A percentile compares a stretch with the other conserved stretches of the same genome.
Evolutionary conservation across 2,888 invertebrate genomes (phyloP).

Genomic region (Ormyrus labotus): DNA sequence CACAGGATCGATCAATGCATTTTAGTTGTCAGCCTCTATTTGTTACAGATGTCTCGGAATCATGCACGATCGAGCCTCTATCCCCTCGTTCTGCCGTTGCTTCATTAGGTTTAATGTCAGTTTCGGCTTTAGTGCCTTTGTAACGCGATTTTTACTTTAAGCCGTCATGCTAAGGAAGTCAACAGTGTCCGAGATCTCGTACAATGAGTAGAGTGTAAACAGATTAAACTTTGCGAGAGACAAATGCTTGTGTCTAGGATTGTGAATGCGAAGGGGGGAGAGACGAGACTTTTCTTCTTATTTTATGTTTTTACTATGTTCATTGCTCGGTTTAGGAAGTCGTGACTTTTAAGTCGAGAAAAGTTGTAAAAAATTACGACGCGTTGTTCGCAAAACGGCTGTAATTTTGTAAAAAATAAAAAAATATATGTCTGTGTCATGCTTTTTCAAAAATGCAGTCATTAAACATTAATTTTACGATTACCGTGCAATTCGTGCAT

Average conservation of each 20-base stretch:
- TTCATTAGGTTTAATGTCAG: neutral
- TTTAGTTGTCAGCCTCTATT: slow-evolving; percentile 35
- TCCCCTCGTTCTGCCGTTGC: slow-evolving; percentile 33
- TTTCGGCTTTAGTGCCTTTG: neutral
- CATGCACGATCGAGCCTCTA: slow-evolving; percentile 47
- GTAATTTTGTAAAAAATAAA: slow-evolving; percentile 10
- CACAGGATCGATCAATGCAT: slow-evolving; percentile 47
- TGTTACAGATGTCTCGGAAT: slow-evolving; percentile 25
- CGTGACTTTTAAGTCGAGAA: neutral
- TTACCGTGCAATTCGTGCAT: slow-evolving; percentile 53
- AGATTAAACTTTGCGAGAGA: slow-evolving; percentile 21
- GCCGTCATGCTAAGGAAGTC: neutral
- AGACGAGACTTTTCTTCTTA: slow-evolving; percentile 50
- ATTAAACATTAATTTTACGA: slow-evolving; percentile 33
- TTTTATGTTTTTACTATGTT: slow-evolving; percentile 1
- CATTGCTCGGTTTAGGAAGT: neutral
- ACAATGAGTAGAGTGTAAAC: neutral
- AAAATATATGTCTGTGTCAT: slow-evolving; percentile 40
- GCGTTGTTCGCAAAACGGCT: neutral
- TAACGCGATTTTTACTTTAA: neutral
- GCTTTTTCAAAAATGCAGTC: slow-evolving; percentile 43
- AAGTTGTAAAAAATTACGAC: slow-evolving; percentile 8
- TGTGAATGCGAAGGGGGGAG: slow-evolving; percentile 54
- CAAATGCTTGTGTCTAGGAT: slow-evolving; percentile 43
- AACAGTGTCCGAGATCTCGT: neutral